Conservation (phyloP, 2,113 vertebrate species). For the Megatriorchis doriae region DNA sequence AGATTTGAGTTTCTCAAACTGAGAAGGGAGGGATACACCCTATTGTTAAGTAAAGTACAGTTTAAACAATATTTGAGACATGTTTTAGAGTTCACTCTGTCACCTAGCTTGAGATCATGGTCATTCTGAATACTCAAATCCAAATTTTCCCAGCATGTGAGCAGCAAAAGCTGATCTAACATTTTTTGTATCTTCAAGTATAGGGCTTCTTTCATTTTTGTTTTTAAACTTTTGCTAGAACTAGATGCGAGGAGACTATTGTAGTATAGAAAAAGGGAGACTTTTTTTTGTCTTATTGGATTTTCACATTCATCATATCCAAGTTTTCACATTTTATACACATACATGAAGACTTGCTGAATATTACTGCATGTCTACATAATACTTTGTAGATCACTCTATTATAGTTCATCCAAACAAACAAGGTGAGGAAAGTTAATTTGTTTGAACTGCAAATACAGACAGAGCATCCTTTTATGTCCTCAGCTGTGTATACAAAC, state of each 20-base stretch:
- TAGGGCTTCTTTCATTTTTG: not conserved
- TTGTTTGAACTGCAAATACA: not conserved
- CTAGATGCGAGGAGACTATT: not conserved
- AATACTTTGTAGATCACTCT: not conserved
- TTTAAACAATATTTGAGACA: not conserved
- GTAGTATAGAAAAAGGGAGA: not conserved
- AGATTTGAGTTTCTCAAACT: not conserved
- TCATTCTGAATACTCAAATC: not conserved
- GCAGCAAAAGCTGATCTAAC: not conserved
- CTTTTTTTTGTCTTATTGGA: not conserved
- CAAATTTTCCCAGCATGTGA: not conserved
- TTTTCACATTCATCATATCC: not conserved
- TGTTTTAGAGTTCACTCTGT: not conserved
- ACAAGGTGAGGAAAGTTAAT: not conserved
- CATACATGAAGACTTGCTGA: not conserved
- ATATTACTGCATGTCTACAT: not conserved
- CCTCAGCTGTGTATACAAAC: not conserved
- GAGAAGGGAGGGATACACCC: not conserved
- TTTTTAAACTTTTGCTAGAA: not conserved
- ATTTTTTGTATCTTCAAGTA: not conserved
- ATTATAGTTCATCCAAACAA: not conserved
- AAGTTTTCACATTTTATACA: not conserved
- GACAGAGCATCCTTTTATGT: not conserved
- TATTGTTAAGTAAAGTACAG: not conserved
- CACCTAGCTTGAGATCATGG: not conserved